These are phyloP conservation scores for Phyllotreta cruciferae DNA, from an alignment of 2,888 invertebrate genomes.

Conservation along the genomic window DNA sequence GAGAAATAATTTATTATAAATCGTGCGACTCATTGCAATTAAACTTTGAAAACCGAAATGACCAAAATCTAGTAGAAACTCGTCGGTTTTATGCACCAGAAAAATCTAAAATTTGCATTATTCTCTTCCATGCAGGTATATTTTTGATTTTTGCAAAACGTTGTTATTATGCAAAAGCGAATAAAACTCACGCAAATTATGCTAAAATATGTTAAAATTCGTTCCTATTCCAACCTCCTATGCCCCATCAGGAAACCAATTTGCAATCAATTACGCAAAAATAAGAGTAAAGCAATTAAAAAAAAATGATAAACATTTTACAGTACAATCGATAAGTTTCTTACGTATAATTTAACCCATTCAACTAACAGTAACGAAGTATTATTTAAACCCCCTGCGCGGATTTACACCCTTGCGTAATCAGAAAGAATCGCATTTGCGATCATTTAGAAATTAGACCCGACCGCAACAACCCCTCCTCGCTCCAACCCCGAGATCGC, in stretches of 20 bases:
- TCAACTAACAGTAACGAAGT: conserved; percentile 3
- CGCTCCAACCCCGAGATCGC: background rate
- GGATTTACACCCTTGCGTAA: conserved; percentile 3
- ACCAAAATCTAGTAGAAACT: background rate
- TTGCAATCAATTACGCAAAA: too few species aligned
- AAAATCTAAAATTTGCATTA: conserved; percentile 9
- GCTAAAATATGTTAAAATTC: too few species aligned
- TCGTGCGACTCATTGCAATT: too few species aligned
- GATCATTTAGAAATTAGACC: conserved; percentile 13
- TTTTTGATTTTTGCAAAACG: background rate
- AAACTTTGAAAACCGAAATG: background rate
- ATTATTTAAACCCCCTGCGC: conserved; percentile 6
- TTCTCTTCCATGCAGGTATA: conserved; percentile 4
- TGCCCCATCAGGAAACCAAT: too few species aligned
- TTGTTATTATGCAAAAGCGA: conserved; percentile 2
- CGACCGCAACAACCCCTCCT: conserved; percentile 3
- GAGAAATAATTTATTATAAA: too few species aligned
- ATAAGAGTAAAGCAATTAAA: too few species aligned
- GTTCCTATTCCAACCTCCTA: too few species aligned
- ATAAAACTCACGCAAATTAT: background rate
- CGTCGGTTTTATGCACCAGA: background rate
- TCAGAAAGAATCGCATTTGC: conserved; percentile 10
- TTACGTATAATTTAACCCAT: conserved; percentile 8
- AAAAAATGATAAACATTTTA: too few species aligned
- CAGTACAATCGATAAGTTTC: background rate